Base-by-base conservation (phyloP, 92 coral and sea anemone genomes). In the Phymanthus crucifer region DNA sequence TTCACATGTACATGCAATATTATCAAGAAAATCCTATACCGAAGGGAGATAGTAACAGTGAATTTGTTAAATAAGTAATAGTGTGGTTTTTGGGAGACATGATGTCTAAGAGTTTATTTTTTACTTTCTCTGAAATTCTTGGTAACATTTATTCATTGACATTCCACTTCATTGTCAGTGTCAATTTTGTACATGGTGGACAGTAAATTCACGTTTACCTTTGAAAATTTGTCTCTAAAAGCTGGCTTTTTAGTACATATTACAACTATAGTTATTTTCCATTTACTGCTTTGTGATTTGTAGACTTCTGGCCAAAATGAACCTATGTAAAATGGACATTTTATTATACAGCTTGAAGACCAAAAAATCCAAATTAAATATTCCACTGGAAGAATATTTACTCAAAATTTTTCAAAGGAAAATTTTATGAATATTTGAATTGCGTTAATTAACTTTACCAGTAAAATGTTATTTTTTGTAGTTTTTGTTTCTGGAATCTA, bases 1-100 rank as follows among this genome's bases (percentile, higher is more conserved):
- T 77, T 75, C 69, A 75, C 81, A 77, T 77, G 72, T 77, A 35
- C 72, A 37, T 23, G 27, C n/a, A 54, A 21, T 54, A 77, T 64
- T 77, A 75, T 75, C 43, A 24, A 61, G 68, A 27, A 61, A 3
- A 27, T 29, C 19, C 33, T 27, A 61, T 26, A 61, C 35, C 26
- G 70, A 54, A 18, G 72, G 79, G 70, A 57, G 26, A 18, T 8
- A 37, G 24, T 61, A 61, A 32, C 40, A 45, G 72, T 29, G 69
- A 65, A 38, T 37, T 61, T 61, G 34, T 61, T 61, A 27, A 48
- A 74, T 37, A 32, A 32, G 50, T 56, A 19, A 33, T 19, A 29
- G 72, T 40, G 64, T 56, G 46, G 32, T 34, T 34, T 37, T 40
- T 21, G 56, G 35, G 29, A 61, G 68, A 61, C 29, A 61, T 27